A percentile compares a stretch with the other conserved stretches of the same genome.
These are phyloP conservation scores for Pempheris klunzingeri DNA, from an alignment of 2,797 vertebrate species.

Conservation along the genomic window DNA sequence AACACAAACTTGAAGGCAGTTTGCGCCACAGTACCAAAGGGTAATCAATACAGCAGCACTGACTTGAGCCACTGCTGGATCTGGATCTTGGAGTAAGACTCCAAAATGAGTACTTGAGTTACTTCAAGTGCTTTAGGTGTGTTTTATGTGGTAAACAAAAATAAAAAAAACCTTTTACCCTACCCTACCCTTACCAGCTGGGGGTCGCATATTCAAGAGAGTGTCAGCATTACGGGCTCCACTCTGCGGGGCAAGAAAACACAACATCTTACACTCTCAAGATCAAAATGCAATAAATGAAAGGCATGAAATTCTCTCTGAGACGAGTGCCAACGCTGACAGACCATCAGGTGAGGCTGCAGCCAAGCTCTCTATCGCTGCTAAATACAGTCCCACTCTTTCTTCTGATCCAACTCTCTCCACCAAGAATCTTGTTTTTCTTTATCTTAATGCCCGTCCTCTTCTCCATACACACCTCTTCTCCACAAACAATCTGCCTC, in stretches of 20 bases:
- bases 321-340: conserved; percentile 27
- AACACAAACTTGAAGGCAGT: conserved; percentile 19
- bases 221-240: conserved; percentile 11
- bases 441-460: conserved; percentile 17
- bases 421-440: conserved; percentile 21
- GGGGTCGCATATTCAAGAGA: conserved; percentile 48
- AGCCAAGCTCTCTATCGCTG: background rate
- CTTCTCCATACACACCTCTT: conserved; percentile 23
- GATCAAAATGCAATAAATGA: conserved; percentile 77
- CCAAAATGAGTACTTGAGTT: conserved; percentile 41
- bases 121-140: conserved; percentile 18
- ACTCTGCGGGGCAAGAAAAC: conserved; percentile 48
- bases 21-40: background rate
- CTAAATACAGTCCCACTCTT: conserved; percentile 26
- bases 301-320: conserved; percentile 76
- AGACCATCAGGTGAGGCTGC: conserved; percentile 57
- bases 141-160: conserved; percentile 39
- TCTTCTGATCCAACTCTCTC: conserved; percentile 17
- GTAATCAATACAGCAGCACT: conserved; percentile 22
- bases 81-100: background rate
- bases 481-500: conserved; percentile 44
- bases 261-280: conserved; percentile 58
- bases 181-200: conserved; percentile 29
- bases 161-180: conserved; percentile 46
- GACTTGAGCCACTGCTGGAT: background rate